Evolutionary conservation across 2,797 vertebrate genomes (phyloP).

Genomic region (Tolypeutes matacus): DNA sequence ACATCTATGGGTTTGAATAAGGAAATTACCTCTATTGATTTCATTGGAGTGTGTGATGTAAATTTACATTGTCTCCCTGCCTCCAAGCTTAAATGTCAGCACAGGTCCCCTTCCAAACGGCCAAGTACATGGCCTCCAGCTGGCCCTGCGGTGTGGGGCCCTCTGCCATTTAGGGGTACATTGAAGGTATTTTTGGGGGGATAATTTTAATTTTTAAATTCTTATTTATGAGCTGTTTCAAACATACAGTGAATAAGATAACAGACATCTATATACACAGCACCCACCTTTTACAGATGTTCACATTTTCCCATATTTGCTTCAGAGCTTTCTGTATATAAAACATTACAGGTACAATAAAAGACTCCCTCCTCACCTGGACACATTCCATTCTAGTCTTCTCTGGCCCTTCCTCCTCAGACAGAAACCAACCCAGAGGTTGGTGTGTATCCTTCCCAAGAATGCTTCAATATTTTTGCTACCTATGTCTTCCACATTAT

Average conservation of each 20-base stretch:
- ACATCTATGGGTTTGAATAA: conserved; percentile 54
- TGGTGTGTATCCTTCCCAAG: neutral
- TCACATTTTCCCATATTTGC: neutral
- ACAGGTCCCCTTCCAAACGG: neutral
- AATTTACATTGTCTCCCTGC: conserved; percentile 67
- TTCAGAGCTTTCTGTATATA: neutral
- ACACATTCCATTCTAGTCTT: neutral
- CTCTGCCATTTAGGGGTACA: neutral
- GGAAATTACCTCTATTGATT: conserved; percentile 77
- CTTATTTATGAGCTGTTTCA: neutral
- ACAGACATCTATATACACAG: neutral
- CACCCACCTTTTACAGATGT: neutral
- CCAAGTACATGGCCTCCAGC: neutral
- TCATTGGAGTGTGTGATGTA: conserved; percentile 37
- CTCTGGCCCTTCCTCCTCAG: neutral
- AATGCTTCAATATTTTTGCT: neutral
- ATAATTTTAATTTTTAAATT: neutral
- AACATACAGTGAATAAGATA: neutral
- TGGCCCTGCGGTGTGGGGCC: neutral
- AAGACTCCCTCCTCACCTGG: neutral
- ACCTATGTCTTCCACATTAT: neutral
- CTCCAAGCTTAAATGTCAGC: conserved; percentile 48
- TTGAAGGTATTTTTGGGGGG: neutral
- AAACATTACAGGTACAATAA: neutral
- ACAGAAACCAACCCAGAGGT: neutral